Evolutionary conservation across 2,888 invertebrate genomes (phyloP), one percentile per base, ranked within the genome.

Genomic region (Calephelis perditalis): DNA sequence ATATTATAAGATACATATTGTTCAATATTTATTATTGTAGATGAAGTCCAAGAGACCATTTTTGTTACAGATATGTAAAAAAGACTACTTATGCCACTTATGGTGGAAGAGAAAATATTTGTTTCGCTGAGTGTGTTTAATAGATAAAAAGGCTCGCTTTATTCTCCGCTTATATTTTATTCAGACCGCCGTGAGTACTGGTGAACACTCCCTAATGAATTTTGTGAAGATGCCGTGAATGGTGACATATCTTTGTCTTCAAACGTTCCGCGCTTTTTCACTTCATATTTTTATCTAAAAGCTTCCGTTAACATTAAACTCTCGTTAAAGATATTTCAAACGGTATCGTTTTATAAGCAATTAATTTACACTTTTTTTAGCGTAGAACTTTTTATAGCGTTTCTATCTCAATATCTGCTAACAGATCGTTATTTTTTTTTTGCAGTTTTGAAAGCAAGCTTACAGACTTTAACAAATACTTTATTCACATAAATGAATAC

Each of bases 111-210:
- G 73, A 77, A 72, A 69, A 76, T 79, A 82, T 84, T 84, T 84
- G 80, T 82, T 77, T 79, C 79, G 78, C 76, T 74, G 84, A 86
- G 84, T 85, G 81, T 81, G 82, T 86, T 85, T 86, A 87, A 82
- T 81, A 86, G 82, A 83, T 86, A 87, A 86, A 85, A 85, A 84
- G 82, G 79, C 79, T 73, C 79, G 69, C 73, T 81, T 83, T 84
- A 81, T 82, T 75, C 79, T 72, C 66, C 69, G 71, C 76, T 75
- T 76, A 86, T 86, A 86, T 86, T 79, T 86, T 86, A 88, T 88
- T 86, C 84, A 86, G 76, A 74, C 70, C 70, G 71, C 68, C 70
- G 71, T 72, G 77, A 84, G 79, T 80, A 75, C 76, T 76, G 76
- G 71, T 74, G 74, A 76, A 79, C 73, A 77, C 63, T 68, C 60